phyloP scores from a whole-genome alignment of 2,797 vertebrate species.

The Cetoscarus ocellatus region DNA sequence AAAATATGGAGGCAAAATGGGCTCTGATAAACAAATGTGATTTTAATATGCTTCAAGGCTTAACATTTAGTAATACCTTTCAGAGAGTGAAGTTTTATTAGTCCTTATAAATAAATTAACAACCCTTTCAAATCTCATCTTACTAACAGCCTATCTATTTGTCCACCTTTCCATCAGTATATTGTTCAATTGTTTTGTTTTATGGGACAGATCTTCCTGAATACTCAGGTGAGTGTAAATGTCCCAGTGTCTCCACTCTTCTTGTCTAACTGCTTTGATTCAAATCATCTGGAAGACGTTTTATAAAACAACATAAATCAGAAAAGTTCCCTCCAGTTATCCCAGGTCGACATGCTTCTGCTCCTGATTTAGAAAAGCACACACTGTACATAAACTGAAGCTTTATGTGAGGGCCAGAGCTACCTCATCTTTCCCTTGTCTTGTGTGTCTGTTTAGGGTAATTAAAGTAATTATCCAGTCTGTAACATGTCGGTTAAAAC shows the following conservation, averaged over 20 bases:
- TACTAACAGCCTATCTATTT: no score
- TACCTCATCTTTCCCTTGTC: background rate
- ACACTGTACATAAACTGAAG: slow-evolving; percentile 1
- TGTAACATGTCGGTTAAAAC: background rate
- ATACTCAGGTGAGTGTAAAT: no score
- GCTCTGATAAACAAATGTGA: background rate
- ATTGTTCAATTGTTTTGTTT: no score
- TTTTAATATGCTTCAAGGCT: no score
- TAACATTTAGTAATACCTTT: no score
- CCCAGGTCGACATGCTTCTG: slow-evolving; percentile 11
- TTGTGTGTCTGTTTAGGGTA: background rate
- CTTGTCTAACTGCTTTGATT: background rate
- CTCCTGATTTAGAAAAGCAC: slow-evolving; percentile 21
- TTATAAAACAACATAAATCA: slow-evolving; percentile 8
- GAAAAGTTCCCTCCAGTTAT: background rate
- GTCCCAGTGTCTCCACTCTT: no score
- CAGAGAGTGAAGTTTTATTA: no score
- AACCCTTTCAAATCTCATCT: background rate
- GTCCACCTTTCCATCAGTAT: no score
- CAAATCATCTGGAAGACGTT: slow-evolving; percentile 1
- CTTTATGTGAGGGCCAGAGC: background rate
- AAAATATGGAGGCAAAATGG: background rate
- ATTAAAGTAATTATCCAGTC: background rate
- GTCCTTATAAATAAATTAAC: no score
- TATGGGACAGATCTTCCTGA: no score